Conservation (phyloP, 1,140 invertebrate genomes). For the Bradysia coprophila region DNA sequence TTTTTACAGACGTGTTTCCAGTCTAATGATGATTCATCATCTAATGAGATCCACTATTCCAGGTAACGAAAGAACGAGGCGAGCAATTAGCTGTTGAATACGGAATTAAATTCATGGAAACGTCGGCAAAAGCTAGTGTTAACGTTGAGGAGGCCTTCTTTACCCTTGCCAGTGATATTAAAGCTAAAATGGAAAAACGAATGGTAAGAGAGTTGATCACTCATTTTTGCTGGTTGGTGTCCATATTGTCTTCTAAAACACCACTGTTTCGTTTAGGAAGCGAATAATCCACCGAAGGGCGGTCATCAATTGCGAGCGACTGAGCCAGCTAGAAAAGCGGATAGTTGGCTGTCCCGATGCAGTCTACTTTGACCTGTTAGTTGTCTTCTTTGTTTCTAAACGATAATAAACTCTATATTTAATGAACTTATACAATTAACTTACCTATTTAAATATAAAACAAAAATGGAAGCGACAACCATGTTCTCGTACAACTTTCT, state of each 20-base stretch:
- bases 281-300: conserved; percentile 58
- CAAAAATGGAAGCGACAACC: no score
- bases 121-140: conserved; percentile 77
- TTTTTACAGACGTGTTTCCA: neutral
- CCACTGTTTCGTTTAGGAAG: conserved; percentile 41
- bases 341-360: conserved; percentile 50
- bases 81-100: conserved; percentile 74
- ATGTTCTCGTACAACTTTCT: no score
- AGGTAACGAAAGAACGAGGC: conserved; percentile 46
- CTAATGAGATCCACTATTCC: conserved; percentile 3
- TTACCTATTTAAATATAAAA: no score
- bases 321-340: conserved; percentile 48
- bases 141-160: conserved; percentile 86
- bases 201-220: conserved; percentile 50
- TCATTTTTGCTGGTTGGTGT: neutral
- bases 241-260: conserved; percentile 2
- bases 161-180: conserved; percentile 83
- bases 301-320: conserved; percentile 46
- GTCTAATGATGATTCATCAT: no score
- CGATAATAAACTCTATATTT: no score
- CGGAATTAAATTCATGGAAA: conserved; percentile 88
- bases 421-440: no score
- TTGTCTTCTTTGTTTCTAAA: neutral
- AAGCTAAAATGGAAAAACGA: conserved; percentile 90
- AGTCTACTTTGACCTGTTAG: conserved; percentile 49